phyloP scores from a whole-genome alignment of 2,113 vertebrate species.

The Clarias macrocephalus region DNA sequence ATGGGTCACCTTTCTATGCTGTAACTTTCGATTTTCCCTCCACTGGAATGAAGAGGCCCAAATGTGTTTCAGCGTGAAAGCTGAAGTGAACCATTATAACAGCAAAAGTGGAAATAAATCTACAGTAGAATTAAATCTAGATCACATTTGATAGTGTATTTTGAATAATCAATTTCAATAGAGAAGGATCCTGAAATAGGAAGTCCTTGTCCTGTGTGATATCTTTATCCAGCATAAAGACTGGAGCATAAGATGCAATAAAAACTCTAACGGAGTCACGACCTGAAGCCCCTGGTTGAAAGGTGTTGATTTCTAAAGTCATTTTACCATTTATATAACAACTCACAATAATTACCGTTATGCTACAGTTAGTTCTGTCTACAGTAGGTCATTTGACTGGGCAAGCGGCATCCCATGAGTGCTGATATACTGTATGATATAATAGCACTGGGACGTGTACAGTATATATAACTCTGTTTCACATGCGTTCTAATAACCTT shows the following conservation, averaged over 20 bases:
- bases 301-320: not conserved
- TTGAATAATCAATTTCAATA: not conserved
- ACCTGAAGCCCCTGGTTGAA: not conserved
- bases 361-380: too few species aligned
- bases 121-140: not conserved
- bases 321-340: not conserved
- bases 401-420: too few species aligned
- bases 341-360: not conserved
- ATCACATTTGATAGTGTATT: too few species aligned
- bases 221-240: not conserved
- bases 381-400: too few species aligned
- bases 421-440: too few species aligned
- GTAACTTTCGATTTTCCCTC: not conserved
- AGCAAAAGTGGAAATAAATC: not conserved
- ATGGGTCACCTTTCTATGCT: not conserved
- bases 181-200: not conserved
- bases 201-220: not conserved
- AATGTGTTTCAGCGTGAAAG: not conserved
- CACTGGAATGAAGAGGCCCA: not conserved
- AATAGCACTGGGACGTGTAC: too few species aligned
- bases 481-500: too few species aligned
- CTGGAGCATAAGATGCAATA: not conserved
- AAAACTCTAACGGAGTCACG: not conserved
- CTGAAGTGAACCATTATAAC: too few species aligned
- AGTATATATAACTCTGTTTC: too few species aligned